Evolutionary conservation across 1,140 invertebrate genomes (phyloP).

Genomic region (Aplysia californica): DNA sequence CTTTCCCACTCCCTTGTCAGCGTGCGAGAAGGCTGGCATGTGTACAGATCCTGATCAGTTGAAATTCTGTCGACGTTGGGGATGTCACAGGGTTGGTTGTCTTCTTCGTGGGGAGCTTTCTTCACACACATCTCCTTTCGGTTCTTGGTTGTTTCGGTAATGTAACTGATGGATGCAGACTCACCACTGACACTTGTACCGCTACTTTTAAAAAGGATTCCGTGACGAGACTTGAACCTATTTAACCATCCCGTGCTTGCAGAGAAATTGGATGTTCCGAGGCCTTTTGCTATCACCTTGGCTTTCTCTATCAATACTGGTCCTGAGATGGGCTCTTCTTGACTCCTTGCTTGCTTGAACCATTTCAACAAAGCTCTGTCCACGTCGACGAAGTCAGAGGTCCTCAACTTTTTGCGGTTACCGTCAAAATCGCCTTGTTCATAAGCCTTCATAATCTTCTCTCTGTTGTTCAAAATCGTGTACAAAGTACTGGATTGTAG

Average conservation of each 20-base stretch:
- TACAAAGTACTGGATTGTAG: not conserved
- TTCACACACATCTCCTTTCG: not conserved
- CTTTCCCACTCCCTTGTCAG: not conserved
- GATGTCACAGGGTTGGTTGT: not conserved
- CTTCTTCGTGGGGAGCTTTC: too few species aligned
- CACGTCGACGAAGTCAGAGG: not conserved
- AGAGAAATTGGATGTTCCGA: not conserved
- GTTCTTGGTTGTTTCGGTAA: not conserved
- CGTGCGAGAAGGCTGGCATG: not conserved
- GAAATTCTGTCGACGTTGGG: too few species aligned
- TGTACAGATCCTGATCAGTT: not conserved
- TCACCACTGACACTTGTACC: not conserved
- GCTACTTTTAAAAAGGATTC: not conserved
- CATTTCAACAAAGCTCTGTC: not conserved
- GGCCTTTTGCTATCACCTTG: not conserved
- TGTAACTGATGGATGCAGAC: not conserved
- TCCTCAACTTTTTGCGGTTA: not conserved
- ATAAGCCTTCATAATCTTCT: not conserved
- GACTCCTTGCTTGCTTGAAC: not conserved
- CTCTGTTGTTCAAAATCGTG: constrained; percentile 7
- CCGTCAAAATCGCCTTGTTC: not conserved
- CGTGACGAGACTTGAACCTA: constrained; percentile 5
- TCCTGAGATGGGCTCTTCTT: not conserved
- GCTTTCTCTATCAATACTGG: not conserved
- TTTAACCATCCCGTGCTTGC: not conserved